Evolutionary conservation across 2,113 vertebrate species (phyloP).

Genomic region (Columba janthina): DNA sequence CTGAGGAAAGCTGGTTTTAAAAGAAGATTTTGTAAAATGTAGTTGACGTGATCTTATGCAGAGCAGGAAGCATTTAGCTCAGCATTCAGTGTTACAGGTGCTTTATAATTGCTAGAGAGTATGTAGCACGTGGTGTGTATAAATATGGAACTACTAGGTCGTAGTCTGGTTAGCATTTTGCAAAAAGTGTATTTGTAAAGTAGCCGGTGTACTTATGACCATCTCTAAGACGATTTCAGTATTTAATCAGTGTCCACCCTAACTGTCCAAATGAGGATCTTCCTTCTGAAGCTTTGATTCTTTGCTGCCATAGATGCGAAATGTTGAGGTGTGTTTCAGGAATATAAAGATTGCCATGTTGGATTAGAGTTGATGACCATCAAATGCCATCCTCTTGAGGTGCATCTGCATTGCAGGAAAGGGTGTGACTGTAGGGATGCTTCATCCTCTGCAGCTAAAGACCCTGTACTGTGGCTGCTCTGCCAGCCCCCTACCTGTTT

Average conservation of each 20-base stretch:
- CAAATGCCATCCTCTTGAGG: background rate
- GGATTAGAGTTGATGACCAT: background rate
- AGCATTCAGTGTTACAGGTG: background rate
- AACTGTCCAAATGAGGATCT: background rate
- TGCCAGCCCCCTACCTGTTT: background rate
- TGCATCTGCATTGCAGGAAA: background rate
- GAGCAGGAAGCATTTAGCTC: background rate
- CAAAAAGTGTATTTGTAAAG: background rate
- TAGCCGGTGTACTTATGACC: background rate
- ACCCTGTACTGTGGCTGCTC: too few relatives aligned
- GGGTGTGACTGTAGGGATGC: background rate
- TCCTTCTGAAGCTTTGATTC: background rate
- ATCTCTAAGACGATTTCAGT: background rate
- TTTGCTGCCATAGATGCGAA: background rate
- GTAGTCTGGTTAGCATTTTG: background rate
- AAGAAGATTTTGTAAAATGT: background rate
- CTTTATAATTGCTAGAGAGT: background rate
- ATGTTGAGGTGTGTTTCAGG: background rate
- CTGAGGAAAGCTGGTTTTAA: background rate
- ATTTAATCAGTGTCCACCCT: background rate
- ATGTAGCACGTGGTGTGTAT: background rate
- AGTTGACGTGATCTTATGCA: background rate
- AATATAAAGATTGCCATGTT: background rate
- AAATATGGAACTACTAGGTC: background rate
- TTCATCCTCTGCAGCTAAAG: background rate